Conservation (phyloP, 2,888 invertebrate species). For the Nebria brevicollis region DNA sequence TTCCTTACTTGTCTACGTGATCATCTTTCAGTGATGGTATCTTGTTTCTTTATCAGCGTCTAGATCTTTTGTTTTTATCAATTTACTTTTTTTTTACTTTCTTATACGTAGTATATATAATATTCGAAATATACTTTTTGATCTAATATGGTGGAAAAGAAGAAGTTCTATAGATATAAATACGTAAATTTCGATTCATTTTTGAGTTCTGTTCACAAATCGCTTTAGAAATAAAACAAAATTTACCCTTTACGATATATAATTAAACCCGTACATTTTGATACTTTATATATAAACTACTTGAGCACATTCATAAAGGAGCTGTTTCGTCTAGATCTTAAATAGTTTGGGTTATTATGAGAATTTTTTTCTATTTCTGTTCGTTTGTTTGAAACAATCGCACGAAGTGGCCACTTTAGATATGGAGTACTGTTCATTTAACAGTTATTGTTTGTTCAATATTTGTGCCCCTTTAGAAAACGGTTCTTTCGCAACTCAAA, state of each 20-base stretch:
- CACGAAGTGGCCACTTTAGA: not conserved
- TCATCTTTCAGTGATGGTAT: slow-evolving; percentile 36
- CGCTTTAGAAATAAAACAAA: not conserved
- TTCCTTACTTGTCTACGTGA: slow-evolving; percentile 14
- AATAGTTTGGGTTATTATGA: not conserved
- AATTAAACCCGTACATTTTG: not conserved
- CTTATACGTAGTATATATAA: not conserved
- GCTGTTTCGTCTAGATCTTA: slow-evolving; percentile 4
- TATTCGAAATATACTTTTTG: not conserved
- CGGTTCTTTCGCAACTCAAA: not conserved
- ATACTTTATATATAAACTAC: slow-evolving; percentile 7
- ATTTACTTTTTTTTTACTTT: not conserved
- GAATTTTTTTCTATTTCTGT: not conserved
- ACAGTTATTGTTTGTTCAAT: slow-evolving; percentile 23
- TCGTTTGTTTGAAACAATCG: slow-evolving; percentile 13
- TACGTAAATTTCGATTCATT: too few species aligned
- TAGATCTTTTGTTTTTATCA: slow-evolving; percentile 21
- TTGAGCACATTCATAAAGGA: not conserved
- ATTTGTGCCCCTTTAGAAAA: slow-evolving; percentile 9
- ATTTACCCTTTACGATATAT: not conserved
- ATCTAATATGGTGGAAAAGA: too few species aligned
- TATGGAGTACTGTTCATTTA: slow-evolving; percentile 27
- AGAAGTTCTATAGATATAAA: too few species aligned
- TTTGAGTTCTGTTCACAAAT: too few species aligned
- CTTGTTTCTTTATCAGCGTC: slow-evolving; percentile 33